These are phyloP conservation scores for Xyrichtys novacula DNA, from an alignment of 2,797 vertebrate genomes.

Conservation along the genomic window DNA sequence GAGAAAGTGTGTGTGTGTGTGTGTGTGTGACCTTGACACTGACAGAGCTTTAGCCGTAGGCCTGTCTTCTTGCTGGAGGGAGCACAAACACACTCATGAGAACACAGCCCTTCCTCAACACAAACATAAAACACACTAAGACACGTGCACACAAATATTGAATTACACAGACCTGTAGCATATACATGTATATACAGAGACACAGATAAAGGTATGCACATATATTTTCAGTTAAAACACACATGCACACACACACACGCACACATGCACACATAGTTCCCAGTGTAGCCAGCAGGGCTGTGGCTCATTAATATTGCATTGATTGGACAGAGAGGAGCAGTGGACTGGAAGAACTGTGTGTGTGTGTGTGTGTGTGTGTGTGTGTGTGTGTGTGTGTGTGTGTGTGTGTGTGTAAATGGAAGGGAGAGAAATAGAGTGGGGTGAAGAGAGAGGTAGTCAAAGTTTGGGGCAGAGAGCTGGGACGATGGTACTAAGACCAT, in stretches of 20 bases:
- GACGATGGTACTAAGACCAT: not conserved
- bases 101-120: no score
- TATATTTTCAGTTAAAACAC: not conserved
- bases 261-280: slow-evolving; percentile 14
- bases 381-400: slow-evolving; percentile 7
- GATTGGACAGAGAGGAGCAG: slow-evolving; percentile 65
- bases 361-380: slow-evolving; percentile 34
- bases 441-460: slow-evolving; percentile 6
- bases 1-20: slow-evolving; percentile 7
- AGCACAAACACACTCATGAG: not conserved
- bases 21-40: slow-evolving; percentile 54
- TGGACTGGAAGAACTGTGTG: slow-evolving; percentile 51
- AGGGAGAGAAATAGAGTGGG: no score
- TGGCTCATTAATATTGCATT: slow-evolving; percentile 76
- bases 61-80: slow-evolving; percentile 51
- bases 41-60: slow-evolving; percentile 59
- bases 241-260: slow-evolving; percentile 19
- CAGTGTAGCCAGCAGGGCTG: slow-evolving; percentile 61
- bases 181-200: not conserved
- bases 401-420: not conserved
- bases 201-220: slow-evolving; percentile 2
- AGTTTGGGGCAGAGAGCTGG: slow-evolving; percentile 7
- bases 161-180: not conserved
- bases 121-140: not conserved
- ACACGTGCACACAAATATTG: not conserved